These are phyloP conservation scores for Dolichomitus sp. DNA, from an alignment of 2,888 invertebrate genomes.

Conservation along the genomic window DNA sequence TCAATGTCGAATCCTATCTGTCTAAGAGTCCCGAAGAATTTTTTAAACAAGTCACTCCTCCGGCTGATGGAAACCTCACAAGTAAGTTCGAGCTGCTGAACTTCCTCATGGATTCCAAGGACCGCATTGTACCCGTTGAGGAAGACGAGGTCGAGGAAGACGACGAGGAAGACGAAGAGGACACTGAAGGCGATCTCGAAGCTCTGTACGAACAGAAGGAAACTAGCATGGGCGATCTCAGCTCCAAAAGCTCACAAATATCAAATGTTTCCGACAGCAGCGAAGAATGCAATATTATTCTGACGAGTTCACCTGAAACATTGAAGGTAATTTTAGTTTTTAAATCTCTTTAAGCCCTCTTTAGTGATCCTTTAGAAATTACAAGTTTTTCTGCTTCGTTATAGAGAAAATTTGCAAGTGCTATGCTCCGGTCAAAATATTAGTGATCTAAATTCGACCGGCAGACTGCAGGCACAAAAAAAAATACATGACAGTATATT, in stretches of 20 bases:
- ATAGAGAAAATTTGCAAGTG: neutral
- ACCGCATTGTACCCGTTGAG: slow-evolving; percentile 86
- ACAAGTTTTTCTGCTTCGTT: slow-evolving; percentile 18
- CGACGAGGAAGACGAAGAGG: slow-evolving; percentile 87
- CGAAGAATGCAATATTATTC: slow-evolving; percentile 92
- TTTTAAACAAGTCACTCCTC: slow-evolving; percentile 90
- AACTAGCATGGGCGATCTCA: slow-evolving; percentile 87
- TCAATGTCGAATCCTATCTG: slow-evolving; percentile 71
- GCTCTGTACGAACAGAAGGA: slow-evolving; percentile 87
- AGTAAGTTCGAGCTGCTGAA: slow-evolving; percentile 96
- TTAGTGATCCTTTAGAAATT: neutral
- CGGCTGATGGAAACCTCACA: slow-evolving; percentile 77
- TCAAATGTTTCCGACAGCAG: slow-evolving; percentile 95
- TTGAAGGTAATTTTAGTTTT: slow-evolving; percentile 77
- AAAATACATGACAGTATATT: no score
- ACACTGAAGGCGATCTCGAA: slow-evolving; percentile 87
- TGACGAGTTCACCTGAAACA: slow-evolving; percentile 81
- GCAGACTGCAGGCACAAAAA: no score
- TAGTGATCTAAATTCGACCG: no score
- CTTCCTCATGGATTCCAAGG: slow-evolving; percentile 94
- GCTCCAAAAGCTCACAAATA: slow-evolving; percentile 91
- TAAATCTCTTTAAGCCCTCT: neutral
- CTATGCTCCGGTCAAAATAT: no score
- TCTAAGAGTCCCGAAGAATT: slow-evolving; percentile 79
- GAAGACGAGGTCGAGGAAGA: slow-evolving; percentile 75